A percentile compares a stretch with the other conserved stretches of the same genome.
Evolutionary conservation across 2,888 invertebrate genomes (phyloP).

Genomic region (Dryococelus australis): DNA sequence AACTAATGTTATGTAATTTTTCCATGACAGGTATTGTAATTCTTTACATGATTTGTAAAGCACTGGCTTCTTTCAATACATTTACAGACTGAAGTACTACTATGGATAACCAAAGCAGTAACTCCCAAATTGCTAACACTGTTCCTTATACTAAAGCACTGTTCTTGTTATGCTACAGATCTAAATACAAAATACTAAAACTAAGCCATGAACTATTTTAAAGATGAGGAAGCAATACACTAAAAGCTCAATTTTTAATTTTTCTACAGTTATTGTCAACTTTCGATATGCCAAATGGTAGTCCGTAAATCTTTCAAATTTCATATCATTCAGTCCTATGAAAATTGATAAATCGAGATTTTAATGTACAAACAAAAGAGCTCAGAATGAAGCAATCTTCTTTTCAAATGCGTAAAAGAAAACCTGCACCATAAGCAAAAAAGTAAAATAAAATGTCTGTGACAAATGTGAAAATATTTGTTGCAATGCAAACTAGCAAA

Average conservation of each 20-base stretch:
- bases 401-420: background rate
- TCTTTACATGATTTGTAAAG: too few species aligned
- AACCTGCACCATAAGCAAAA: background rate
- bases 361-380: background rate
- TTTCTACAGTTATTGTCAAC: background rate
- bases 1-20: too few species aligned
- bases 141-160: background rate
- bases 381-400: background rate
- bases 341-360: background rate
- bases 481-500: background rate
- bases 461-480: background rate
- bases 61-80: too few species aligned
- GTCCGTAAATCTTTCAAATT: background rate
- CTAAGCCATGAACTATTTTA: background rate
- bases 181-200: background rate
- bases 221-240: background rate
- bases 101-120: background rate
- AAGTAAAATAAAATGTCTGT: background rate
- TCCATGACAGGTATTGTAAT: too few species aligned
- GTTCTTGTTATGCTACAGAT: background rate
- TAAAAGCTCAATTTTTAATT: background rate
- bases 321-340: background rate
- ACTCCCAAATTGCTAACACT: too few species aligned
- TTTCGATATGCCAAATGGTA: background rate
- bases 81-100: too few species aligned